Base-by-base conservation (phyloP, 2,888 invertebrate species). In the Hirtodrosophila histrioides region DNA sequence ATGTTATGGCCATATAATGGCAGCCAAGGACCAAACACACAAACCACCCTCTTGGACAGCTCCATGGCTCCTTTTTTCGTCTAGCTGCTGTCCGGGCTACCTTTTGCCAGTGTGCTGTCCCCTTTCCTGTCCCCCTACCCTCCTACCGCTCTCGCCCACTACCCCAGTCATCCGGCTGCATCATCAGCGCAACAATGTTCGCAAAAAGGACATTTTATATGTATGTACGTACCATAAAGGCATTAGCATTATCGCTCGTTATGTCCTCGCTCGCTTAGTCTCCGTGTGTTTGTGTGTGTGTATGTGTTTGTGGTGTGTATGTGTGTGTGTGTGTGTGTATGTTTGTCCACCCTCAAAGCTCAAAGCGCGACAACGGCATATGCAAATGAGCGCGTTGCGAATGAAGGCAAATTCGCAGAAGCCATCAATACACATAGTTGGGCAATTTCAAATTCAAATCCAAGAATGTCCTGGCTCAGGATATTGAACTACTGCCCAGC, bases 181-280 rank as follows among this genome's bases (percentile, higher is more conserved):
- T 70, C 68, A 62, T 51, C 58, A 73, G 49, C 65, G 78, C 87
- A 81, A 84, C 85, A 84, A 80, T 86, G 88, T 88, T 86, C 46
- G 88, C 77, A 74, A 83, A 88, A 88, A 75, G 88, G 88, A 88
- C 84, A 88, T 83, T 86, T 88, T 88, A 87, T 79, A 75, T 87
- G 78, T 87, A 81, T 80, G 69, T 87, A 75, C 86, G 81, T 80
- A 67, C 82, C 86, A 86, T 80, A 88, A 86, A 88, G 72, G 86
- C 86, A 88, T 88, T 88, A 88, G 88, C 88, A 88, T 85, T 85
- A 87, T 88, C 85, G 85, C 88, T 87, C 85, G 88, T 85, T 88
- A 87, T 88, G 78, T 79, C 83, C 77, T 75, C 55, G 71, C 64
- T 44, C 51, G 60, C 67, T 60, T 53, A 44, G 45, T 43, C 44